Conservation (phyloP, 35 echinoderm and acorn worm species). For the Ophiothrix spiculata region DNA sequence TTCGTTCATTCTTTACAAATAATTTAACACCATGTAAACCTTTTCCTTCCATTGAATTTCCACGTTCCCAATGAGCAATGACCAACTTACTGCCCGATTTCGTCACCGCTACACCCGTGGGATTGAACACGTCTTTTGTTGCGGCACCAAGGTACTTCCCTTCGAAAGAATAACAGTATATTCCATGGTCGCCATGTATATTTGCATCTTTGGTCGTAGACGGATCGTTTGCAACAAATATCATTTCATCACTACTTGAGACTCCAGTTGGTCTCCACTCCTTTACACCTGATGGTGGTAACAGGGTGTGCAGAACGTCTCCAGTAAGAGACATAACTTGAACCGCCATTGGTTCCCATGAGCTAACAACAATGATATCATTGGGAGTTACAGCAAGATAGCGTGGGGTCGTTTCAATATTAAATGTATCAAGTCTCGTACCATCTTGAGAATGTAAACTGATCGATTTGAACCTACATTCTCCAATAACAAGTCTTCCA, state of each 20-base stretch:
- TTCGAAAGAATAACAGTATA: background rate
- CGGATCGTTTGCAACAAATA: background rate
- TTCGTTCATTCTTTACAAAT: too few relatives aligned
- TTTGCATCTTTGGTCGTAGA: background rate
- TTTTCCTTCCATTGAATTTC: background rate
- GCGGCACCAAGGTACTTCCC: background rate
- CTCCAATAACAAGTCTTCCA: background rate
- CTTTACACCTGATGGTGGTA: background rate
- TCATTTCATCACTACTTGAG: background rate
- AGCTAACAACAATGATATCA: background rate
- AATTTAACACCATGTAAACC: background rate
- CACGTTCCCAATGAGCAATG: background rate
- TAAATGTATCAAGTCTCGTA: background rate
- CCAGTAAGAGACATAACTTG: background rate
- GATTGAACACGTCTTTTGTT: background rate
- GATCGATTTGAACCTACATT: background rate
- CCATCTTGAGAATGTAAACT: background rate
- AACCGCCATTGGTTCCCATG: background rate
- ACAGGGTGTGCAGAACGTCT: background rate
- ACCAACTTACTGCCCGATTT: background rate
- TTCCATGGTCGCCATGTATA: background rate
- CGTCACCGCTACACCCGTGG: background rate
- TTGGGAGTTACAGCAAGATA: background rate
- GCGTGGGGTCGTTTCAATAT: background rate
- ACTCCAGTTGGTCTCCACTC: background rate